Evolutionary conservation across 2,888 invertebrate genomes (phyloP).

Genomic region (Drosophila mettleri): DNA sequence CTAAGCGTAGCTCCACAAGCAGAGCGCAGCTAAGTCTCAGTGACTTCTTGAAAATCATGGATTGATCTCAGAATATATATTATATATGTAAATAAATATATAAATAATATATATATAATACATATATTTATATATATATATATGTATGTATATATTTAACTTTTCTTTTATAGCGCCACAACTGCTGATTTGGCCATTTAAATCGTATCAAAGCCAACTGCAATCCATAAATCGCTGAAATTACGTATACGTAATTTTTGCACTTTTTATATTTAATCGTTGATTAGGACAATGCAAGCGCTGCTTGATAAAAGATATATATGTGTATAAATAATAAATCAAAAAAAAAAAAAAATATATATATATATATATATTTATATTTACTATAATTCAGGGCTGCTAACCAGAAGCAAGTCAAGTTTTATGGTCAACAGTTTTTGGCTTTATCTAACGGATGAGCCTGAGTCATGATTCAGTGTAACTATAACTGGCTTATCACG

Average conservation of each 20-base stretch:
- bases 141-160: too few relatives aligned
- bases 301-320: slow-evolving; percentile 1
- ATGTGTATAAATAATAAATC: not conserved
- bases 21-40: too few relatives aligned
- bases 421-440: too few relatives aligned
- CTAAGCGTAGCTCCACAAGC: too few relatives aligned
- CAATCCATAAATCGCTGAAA: slow-evolving; percentile 32
- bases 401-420: too few relatives aligned
- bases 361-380: not conserved
- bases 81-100: too few relatives aligned
- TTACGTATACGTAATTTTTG: slow-evolving; percentile 46
- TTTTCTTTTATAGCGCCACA: not conserved
- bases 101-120: too few relatives aligned
- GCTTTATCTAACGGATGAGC: not conserved
- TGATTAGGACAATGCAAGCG: slow-evolving; percentile 23
- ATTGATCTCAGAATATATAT: too few relatives aligned
- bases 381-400: too few relatives aligned
- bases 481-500: slow-evolving; percentile 14
- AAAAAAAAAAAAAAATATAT: not conserved
- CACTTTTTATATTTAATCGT: slow-evolving; percentile 1
- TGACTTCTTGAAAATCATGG: too few relatives aligned
- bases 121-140: not conserved
- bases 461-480: not conserved
- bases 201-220: not conserved
- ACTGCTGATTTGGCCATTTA: not conserved